phyloP scores from a whole-genome alignment of 2,797 vertebrate species.

The Adrianichthys oophorus region DNA sequence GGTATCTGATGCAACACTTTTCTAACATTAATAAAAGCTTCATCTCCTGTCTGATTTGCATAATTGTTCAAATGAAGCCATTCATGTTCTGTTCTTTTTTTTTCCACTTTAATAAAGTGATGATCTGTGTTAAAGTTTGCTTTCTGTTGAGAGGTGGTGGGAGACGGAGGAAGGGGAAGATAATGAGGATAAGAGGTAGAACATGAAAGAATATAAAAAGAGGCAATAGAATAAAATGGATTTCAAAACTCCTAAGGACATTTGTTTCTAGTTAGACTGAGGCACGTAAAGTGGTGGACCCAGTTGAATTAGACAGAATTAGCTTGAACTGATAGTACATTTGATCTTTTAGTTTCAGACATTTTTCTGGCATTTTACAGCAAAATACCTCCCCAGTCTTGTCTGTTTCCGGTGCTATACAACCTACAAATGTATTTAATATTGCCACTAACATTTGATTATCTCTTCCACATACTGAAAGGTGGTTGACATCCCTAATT shows the following conservation, averaged over 20 bases:
- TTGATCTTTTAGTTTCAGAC: conserved; percentile 24
- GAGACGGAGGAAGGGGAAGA: background rate
- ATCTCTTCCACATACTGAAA: background rate
- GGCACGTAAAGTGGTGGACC: conserved; percentile 57
- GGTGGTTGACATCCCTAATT: no score
- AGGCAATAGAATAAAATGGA: conserved; percentile 42
- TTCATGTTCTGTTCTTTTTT: conserved; percentile 50
- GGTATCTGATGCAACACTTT: conserved; percentile 74
- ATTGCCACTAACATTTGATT: background rate
- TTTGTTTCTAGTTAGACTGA: conserved; percentile 67
- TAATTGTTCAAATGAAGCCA: conserved; percentile 80
- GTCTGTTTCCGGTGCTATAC: background rate
- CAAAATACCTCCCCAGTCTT: conserved; percentile 24
- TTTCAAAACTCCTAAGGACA: conserved; percentile 59
- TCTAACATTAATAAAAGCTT: conserved; percentile 77
- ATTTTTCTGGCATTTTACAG: conserved; percentile 32
- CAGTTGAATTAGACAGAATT: conserved; percentile 55
- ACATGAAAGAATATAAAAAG: conserved; percentile 12
- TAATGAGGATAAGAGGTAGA: conserved; percentile 3
- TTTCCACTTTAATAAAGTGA: conserved; percentile 65
- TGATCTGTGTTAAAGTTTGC: conserved; percentile 63
- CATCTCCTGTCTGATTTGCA: conserved; percentile 75
- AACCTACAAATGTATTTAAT: background rate
- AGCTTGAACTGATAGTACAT: conserved; percentile 59
- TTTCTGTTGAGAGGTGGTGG: conserved; percentile 32